Base-by-base conservation (phyloP, 2,888 invertebrate species). In the Epistrophe grossulariae region DNA sequence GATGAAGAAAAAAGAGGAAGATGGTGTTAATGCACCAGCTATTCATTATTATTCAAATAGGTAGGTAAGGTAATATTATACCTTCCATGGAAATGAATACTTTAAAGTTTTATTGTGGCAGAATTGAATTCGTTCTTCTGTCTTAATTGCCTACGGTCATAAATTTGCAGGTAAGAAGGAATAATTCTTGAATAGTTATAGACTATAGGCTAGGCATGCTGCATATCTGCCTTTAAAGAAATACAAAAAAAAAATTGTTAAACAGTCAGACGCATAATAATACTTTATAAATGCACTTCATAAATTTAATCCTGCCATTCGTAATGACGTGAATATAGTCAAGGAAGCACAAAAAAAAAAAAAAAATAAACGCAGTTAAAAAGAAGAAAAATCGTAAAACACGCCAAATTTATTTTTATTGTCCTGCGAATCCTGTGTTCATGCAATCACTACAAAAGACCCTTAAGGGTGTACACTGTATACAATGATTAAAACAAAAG, bases 341-440 rank as follows among this genome's bases (percentile, higher is more conserved):
- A 28, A 28, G 40, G 9, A 43, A n/a, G 11, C 2, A 35, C 35
- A 28, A 10, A 43, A 57, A 40, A 45, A 40, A 17, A 45, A 31
- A 7, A 43, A 64, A 48, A 45, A 38, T 13, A 3, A 2, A 43
- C 15, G 17, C 60, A 60, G 28, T 64, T 17, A 45, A 11, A 66
- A 57, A 28, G 43, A 62, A 70, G 50, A 71, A 80, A 50, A 68
- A 45, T 70, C 78, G 38, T 85, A 82, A 85, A 82, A 82, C 73
- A 82, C 82, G 82, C 82, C 79, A 79, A 85, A 85, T 85, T 82
- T 79, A 82, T 85, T 82, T 85, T 79, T 85, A 85, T 85, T 82
- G 78, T 82, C 82, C 73, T 55, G 70, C 55, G 55, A 77, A 68
- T 77, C 55, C 66, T 68, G 15, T 55, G 52, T n/a, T 52, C 24